phyloP scores from a whole-genome alignment of 2,113 vertebrate species.

The Notechis scutatus region DNA sequence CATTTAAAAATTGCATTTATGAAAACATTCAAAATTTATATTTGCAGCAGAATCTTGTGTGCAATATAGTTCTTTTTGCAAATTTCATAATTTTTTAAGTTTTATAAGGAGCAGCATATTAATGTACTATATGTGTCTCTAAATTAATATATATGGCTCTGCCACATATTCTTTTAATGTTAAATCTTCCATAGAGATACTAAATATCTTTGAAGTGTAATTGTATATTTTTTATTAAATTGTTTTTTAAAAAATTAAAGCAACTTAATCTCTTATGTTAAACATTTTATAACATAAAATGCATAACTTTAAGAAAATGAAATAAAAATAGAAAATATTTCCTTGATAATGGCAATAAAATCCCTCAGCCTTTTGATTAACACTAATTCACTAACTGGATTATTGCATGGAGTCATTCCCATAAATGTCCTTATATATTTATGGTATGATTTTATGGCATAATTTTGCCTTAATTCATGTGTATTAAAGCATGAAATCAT shows the following conservation, averaged over 20 bases:
- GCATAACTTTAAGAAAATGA: neutral
- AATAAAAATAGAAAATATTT: constrained; percentile 28
- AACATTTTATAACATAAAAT: constrained; percentile 8
- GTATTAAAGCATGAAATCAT: neutral
- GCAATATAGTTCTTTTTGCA: neutral
- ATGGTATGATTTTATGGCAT: neutral
- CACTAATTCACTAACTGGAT: constrained; percentile 22
- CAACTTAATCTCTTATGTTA: constrained; percentile 1
- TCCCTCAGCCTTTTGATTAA: neutral
- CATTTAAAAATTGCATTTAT: constrained; percentile 8
- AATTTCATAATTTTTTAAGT: neutral
- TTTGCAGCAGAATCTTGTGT: neutral
- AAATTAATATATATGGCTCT: neutral
- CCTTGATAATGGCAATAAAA: constrained; percentile 15
- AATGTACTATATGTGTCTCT: neutral
- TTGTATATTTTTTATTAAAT: constrained; percentile 2
- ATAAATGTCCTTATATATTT: neutral
- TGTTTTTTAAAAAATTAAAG: neutral
- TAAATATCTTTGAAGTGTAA: constrained; percentile 19
- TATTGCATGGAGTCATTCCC: constrained; percentile 14
- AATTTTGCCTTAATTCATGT: neutral
- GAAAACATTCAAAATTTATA: neutral
- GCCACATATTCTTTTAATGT: constrained; percentile 2
- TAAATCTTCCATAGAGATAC: neutral
- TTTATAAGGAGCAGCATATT: neutral